Evolutionary conservation across 2,113 vertebrate species (phyloP).

Genomic region (Lota lota): DNA sequence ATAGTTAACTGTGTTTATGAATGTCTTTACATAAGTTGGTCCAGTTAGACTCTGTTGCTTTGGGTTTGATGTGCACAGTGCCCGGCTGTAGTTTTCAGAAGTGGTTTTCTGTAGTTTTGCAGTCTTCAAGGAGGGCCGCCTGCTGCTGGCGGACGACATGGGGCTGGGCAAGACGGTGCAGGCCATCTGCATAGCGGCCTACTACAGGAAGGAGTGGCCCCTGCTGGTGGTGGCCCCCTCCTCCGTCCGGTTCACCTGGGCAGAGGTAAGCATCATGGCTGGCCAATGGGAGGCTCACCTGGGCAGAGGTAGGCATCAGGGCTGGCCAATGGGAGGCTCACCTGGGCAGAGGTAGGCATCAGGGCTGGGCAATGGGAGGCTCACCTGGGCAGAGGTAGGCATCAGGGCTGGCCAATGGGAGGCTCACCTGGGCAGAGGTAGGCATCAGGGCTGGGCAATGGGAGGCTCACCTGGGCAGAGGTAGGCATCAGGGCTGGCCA

Average conservation of each 20-base stretch:
- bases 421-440: neutral
- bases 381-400: neutral
- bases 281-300: too few species aligned
- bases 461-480: too few species aligned
- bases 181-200: slow-evolving; percentile 94
- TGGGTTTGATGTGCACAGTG: neutral
- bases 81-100: slow-evolving; percentile 6
- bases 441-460: too few species aligned
- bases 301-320: neutral
- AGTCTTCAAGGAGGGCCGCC: slow-evolving; percentile 83
- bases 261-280: slow-evolving; percentile 78
- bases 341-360: too few species aligned
- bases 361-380: too few species aligned
- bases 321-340: too few species aligned
- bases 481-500: neutral
- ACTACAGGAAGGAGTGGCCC: slow-evolving; percentile 91
- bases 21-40: too few species aligned
- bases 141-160: slow-evolving; percentile 97
- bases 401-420: too few species aligned
- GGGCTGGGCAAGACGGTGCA: slow-evolving; percentile 96
- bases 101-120: slow-evolving; percentile 78
- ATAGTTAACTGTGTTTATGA: too few species aligned
- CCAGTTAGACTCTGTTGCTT: too few species aligned
- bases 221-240: slow-evolving; percentile 90
- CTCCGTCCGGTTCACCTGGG: slow-evolving; percentile 95